These are phyloP conservation scores for Solenopsis invicta DNA, from an alignment of 1,140 invertebrate genomes.

Conservation along the genomic window DNA sequence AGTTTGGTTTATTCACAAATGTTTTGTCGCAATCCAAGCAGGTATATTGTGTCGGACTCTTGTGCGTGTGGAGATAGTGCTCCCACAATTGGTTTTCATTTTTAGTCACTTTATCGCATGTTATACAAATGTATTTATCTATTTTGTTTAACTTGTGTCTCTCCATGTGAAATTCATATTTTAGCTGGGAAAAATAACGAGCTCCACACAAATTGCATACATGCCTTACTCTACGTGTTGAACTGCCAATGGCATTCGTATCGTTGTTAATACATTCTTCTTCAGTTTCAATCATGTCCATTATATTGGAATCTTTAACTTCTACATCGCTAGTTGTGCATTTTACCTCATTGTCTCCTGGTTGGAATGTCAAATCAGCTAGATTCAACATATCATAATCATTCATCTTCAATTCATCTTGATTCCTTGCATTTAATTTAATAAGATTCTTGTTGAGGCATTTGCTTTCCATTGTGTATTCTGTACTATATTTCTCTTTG, in stretches of 20 bases:
- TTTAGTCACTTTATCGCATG: conserved; percentile 71
- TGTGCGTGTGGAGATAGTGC: conserved; percentile 73
- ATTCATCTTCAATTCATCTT: conserved; percentile 12
- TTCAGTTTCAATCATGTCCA: background rate
- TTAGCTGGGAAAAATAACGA: conserved; percentile 64
- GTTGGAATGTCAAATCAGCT: conserved; percentile 31
- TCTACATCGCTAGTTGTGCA: background rate
- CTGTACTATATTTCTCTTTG: conserved; percentile 32
- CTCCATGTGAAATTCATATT: conserved; percentile 76
- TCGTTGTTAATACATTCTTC: background rate
- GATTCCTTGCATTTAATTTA: conserved; percentile 9
- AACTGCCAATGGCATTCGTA: conserved; percentile 5
- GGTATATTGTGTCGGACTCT: conserved; percentile 61
- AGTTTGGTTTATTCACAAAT: conserved; percentile 60
- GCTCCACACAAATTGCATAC: conserved; percentile 70
- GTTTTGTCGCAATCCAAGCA: conserved; percentile 70
- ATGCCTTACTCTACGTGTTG: conserved; percentile 58
- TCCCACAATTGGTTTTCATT: conserved; percentile 75
- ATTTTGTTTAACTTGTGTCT: conserved; percentile 72
- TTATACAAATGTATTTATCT: conserved; percentile 66
- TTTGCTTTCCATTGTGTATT: background rate
- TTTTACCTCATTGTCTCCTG: background rate
- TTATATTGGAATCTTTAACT: background rate
- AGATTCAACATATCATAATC: background rate
- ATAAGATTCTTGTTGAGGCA: background rate